Percentiles rank a stretch among this genome's conserved stretches.
Conservation (phyloP, 2,797 vertebrate genomes). For the Protonibea diacanthus region DNA sequence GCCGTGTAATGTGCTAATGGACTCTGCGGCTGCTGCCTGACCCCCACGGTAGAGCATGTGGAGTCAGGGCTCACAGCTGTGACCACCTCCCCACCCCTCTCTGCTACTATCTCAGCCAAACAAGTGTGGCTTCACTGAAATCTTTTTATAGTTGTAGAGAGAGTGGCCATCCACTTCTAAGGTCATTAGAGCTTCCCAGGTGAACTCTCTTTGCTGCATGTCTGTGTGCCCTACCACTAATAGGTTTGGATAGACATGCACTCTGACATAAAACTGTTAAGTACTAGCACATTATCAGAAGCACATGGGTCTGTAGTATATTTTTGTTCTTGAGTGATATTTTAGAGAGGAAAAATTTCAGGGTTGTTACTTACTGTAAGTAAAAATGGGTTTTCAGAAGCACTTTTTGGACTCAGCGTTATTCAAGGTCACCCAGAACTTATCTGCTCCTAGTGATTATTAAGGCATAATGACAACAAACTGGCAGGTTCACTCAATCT, state of each 20-base stretch:
- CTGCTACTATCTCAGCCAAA: constrained; percentile 49
- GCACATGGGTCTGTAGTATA: constrained; percentile 3
- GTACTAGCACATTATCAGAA: constrained; percentile 15
- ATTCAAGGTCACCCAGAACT: not conserved
- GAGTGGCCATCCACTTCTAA: constrained; percentile 43
- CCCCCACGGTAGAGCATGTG: constrained; percentile 54
- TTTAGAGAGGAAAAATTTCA: not conserved
- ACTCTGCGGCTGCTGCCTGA: constrained; percentile 71
- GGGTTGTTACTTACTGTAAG: constrained; percentile 11
- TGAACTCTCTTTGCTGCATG: constrained; percentile 37
- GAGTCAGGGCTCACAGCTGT: constrained; percentile 48
- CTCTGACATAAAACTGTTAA: constrained; percentile 37
- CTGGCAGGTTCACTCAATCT: not conserved
- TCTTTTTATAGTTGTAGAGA: constrained; percentile 71
- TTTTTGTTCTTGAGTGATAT: constrained; percentile 31
- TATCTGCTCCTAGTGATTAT: not conserved
- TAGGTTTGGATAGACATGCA: constrained; percentile 48
- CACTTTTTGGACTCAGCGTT: constrained; percentile 13
- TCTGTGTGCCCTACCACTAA: constrained; percentile 29
- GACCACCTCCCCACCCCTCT: constrained; percentile 10
- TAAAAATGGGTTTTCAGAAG: not conserved
- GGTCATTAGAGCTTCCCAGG: constrained; percentile 49
- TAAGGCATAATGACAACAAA: not conserved
- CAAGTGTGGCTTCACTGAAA: constrained; percentile 52
- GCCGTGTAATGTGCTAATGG: constrained; percentile 83